Evolutionary conservation across 64 coral and sea anemone genomes (phyloP).

Genomic region (Dendrophyllia cribrosa): DNA sequence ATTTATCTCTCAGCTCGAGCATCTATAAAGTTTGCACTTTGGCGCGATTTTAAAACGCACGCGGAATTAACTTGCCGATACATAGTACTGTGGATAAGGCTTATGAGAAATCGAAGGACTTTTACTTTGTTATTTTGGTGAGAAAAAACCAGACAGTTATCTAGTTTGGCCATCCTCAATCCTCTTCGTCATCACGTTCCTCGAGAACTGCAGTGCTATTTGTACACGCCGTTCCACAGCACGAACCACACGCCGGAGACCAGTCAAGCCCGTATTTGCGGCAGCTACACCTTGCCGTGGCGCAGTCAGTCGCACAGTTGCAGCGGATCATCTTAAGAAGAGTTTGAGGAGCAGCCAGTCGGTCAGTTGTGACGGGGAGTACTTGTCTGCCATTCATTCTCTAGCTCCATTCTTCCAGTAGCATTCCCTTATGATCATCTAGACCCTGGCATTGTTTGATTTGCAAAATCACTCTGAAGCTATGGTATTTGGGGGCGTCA

Average conservation of each 20-base stretch:
- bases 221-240: background rate
- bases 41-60: no score
- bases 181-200: no score
- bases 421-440: background rate
- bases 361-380: background rate
- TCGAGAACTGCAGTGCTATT: background rate
- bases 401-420: conserved; percentile 32
- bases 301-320: background rate
- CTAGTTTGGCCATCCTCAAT: no score
- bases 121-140: no score
- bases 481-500: conserved; percentile 33
- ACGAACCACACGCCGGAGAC: background rate
- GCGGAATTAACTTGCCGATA: no score
- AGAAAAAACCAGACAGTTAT: no score
- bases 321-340: background rate
- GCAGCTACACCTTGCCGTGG: background rate
- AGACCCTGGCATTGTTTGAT: conserved; percentile 29
- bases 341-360: background rate
- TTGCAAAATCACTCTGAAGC: background rate
- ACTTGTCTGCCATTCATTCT: no score
- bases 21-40: no score
- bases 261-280: background rate
- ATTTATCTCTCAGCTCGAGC: no score
- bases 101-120: no score
- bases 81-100: no score